A percentile compares a stretch with the other conserved stretches of the same genome.
Evolutionary conservation across 1,140 invertebrate genomes (phyloP).

Genomic region (Brachionus paranguensis): DNA sequence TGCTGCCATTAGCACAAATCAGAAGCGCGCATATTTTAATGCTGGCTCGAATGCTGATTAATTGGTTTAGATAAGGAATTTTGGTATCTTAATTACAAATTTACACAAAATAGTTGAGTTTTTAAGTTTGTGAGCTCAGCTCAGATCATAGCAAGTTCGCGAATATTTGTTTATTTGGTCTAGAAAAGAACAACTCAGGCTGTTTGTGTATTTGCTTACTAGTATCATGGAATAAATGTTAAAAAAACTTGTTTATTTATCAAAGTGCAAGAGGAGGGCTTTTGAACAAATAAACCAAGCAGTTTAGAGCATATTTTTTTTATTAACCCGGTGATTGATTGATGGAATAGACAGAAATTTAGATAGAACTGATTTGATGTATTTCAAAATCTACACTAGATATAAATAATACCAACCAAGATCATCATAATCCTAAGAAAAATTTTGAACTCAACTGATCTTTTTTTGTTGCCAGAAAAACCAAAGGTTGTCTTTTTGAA

Average conservation of each 20-base stretch:
- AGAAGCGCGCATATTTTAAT: background rate
- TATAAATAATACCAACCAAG: background rate
- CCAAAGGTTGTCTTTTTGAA: background rate
- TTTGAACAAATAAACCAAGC: background rate
- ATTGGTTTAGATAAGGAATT: background rate
- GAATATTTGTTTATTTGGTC: slow-evolving; percentile 4
- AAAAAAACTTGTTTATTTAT: slow-evolving; percentile 10
- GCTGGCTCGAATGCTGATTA: background rate
- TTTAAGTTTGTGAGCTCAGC: background rate
- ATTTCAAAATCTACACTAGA: background rate
- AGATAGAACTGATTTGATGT: background rate
- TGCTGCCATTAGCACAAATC: background rate
- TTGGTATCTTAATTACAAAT: background rate
- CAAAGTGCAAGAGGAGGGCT: background rate
- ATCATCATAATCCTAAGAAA: background rate
- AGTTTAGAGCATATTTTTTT: background rate
- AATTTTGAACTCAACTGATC: slow-evolving; percentile 24
- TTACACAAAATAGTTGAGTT: background rate
- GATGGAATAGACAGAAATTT: slow-evolving; percentile 14
- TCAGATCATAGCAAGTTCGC: background rate
- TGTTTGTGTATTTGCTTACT: background rate
- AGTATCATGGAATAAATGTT: background rate
- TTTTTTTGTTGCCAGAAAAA: background rate
- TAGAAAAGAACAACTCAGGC: background rate
- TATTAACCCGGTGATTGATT: background rate